Evolutionary conservation across 2,113 vertebrate genomes (phyloP).

Genomic region (Herpetotheres cachinnans): DNA sequence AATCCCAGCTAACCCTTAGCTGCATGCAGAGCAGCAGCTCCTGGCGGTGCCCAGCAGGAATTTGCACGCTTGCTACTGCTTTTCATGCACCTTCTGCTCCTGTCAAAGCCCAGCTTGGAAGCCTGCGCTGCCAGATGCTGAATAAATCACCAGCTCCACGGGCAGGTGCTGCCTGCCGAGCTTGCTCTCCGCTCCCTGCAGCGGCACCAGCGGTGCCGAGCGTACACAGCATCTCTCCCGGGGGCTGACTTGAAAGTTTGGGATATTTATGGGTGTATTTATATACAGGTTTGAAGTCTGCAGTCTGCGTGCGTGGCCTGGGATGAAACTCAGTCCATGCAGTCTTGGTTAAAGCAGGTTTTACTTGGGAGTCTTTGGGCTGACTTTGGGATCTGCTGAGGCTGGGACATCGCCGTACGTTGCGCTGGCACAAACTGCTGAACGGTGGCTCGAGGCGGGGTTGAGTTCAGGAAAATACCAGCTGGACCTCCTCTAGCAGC

Average conservation of each 20-base stretch:
- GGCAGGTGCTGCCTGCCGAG: not conserved
- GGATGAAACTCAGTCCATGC: not conserved
- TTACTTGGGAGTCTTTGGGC: not conserved
- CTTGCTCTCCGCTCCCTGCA: not conserved
- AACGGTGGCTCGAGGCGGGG: rapidly evolving
- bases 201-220: rapidly evolving
- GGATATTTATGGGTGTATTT: not conserved
- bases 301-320: not conserved
- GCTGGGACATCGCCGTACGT: rapidly evolving
- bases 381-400: not conserved
- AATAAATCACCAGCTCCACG: rapidly evolving
- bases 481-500: not conserved
- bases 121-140: not conserved
- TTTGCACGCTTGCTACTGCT: not conserved
- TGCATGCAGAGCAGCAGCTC: not conserved
- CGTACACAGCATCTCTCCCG: rapidly evolving
- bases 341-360: not conserved
- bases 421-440: rapidly evolving
- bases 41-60: not conserved
- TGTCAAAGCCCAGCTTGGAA: not conserved
- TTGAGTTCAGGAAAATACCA: not conserved
- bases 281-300: not conserved
- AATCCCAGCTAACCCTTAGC: not conserved
- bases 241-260: not conserved
- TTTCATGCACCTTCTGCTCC: not conserved